Evolutionary conservation across 2,113 vertebrate genomes (phyloP).

Genomic region (Conger conger): DNA sequence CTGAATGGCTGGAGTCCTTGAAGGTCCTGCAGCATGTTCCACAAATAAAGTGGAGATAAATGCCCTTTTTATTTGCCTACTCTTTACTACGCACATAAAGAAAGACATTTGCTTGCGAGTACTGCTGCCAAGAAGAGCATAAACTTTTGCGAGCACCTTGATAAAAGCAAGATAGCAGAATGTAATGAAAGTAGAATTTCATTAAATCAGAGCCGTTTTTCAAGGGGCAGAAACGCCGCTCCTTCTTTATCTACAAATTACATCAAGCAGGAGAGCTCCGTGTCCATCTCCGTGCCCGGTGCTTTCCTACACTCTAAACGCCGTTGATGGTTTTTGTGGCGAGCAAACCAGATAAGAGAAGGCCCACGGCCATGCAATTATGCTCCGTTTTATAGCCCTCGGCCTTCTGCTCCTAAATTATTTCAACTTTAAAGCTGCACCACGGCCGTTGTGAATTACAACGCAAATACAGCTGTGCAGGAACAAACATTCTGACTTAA

Average conservation of each 20-base stretch:
- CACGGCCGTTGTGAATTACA: neutral
- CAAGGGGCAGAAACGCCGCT: neutral
- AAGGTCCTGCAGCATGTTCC: neutral
- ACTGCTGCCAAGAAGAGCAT: conserved; percentile 4
- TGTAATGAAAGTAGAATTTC: conserved; percentile 11
- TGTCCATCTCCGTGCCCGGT: neutral
- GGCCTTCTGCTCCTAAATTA: neutral
- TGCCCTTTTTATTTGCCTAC: conserved; percentile 9
- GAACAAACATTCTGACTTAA: neutral
- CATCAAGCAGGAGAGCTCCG: neutral
- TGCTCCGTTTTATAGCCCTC: neutral
- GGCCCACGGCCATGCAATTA: neutral
- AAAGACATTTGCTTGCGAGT: conserved; percentile 11
- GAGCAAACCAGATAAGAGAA: neutral
- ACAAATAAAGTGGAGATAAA: conserved; percentile 2
- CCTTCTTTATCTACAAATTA: conserved; percentile 8
- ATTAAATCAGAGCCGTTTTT: conserved; percentile 6
- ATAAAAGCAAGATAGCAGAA: conserved; percentile 7
- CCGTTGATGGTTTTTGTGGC: neutral
- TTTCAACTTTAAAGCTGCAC: neutral
- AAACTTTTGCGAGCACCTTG: conserved; percentile 7
- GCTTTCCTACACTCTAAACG: neutral
- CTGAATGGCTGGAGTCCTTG: neutral
- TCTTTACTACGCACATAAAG: conserved; percentile 8
- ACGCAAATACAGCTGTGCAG: neutral